phyloP scores from a whole-genome alignment of 2,113 vertebrate genomes.

The Hippocampus guttulatus region DNA sequence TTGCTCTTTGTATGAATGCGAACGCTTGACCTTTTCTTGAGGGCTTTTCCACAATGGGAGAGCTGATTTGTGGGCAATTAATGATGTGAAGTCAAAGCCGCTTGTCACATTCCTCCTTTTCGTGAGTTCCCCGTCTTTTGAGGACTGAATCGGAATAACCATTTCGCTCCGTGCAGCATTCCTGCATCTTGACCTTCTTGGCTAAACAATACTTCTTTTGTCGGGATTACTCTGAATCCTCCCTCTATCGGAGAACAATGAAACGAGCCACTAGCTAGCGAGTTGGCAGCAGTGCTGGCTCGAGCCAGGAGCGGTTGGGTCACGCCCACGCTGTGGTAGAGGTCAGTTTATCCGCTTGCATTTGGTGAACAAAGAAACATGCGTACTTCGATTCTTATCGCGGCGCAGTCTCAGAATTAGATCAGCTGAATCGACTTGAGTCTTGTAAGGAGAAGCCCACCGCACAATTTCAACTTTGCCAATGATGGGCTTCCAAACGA shows the following conservation, averaged over 20 bases:
- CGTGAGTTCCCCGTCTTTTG: not conserved
- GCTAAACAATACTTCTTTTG: slow-evolving; percentile 35
- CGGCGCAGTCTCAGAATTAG: not conserved
- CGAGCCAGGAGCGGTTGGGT: slow-evolving; percentile 36
- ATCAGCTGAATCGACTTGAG: no score
- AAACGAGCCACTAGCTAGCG: slow-evolving; percentile 27
- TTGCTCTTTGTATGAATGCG: slow-evolving; percentile 43
- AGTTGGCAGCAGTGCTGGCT: slow-evolving; percentile 31
- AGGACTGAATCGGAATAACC: slow-evolving; percentile 5
- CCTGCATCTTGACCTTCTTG: slow-evolving; percentile 20
- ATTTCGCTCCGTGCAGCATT: slow-evolving; percentile 4
- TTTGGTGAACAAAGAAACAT: not conserved
- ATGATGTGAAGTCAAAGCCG: slow-evolving; percentile 34
- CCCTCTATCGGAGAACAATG: slow-evolving; percentile 43
- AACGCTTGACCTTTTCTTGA: slow-evolving; percentile 64
- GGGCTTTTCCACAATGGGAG: slow-evolving; percentile 30
- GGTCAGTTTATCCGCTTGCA: slow-evolving; percentile 23
- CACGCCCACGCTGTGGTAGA: slow-evolving; percentile 19
- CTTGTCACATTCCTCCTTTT: slow-evolving; percentile 22
- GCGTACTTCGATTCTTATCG: not conserved
- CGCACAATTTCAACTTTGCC: not conserved
- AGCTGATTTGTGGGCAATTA: slow-evolving; percentile 60
- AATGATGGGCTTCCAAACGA: not conserved
- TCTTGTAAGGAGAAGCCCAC: not conserved
- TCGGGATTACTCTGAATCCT: slow-evolving; percentile 36